Base-by-base conservation (phyloP, 2,113 vertebrate species). In the Corythornis vintsioides region DNA sequence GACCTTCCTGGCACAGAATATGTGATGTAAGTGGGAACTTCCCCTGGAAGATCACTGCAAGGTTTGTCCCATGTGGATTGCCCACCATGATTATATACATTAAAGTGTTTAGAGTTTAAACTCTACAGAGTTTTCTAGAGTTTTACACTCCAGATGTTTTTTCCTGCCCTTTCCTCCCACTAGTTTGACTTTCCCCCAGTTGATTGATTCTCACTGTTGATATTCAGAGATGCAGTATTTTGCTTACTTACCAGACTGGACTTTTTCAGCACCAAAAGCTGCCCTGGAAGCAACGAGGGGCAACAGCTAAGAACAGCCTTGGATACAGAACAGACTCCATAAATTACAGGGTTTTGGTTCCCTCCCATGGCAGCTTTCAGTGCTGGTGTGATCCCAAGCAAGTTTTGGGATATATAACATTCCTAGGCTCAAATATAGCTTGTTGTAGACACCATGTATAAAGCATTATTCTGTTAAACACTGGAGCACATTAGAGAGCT, bases 131-230 rank as follows among this genome's bases (percentile, higher is more conserved):
- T 35, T 35, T 35, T 35, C 35, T 35, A 35, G 35, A 35, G 35
- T 35, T 35, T 35, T 91, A 35, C 35, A 50, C 48, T 89, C 92
- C 91, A 93, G 87, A 92, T 96, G 91, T 45, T 76, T 91, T 88
- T 87, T 83, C 82, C 78, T 94, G 87, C 75, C 56, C 53, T 88
- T 85, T 94, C 45, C 61, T 93, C 82, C 85, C 82, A 64, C 87
- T 95, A 77, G 69, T 18, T 64, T 91, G 91, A 86, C 72, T 92
- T 94, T 67, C 18, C 48, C 45, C 52, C 18, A 20, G 67, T 45
- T 86, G 87, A 86, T 71, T 85, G 57, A 84, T 67, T 83, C 82
- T 80, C 45, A 81, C 31, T 47, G 65, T 88, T 94, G 56, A 45
- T 64, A n/a, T 60, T 87, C 60, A 74, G 69, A 80, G 60, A 52